Base-by-base conservation (phyloP, 2,797 vertebrate genomes). In the Benthosema pterotum region DNA sequence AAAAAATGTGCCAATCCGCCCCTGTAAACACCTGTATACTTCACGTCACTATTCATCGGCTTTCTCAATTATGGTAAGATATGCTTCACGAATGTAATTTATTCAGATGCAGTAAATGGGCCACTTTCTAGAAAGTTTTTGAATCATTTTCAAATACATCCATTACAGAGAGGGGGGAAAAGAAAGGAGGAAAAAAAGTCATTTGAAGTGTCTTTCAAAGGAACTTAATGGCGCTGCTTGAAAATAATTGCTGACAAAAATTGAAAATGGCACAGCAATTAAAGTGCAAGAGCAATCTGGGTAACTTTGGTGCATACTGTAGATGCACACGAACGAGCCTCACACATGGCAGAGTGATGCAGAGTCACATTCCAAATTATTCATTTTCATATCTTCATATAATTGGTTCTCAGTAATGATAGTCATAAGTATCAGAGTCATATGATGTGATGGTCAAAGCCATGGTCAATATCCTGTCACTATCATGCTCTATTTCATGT, bases 161-260 rank as follows among this genome's bases (percentile, higher is more conserved):
- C 32, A 38, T 38, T 38, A 38, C 32, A 38, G 32, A 38, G 11
- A 5, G 28, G 3, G 8, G 18, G 66, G 60, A 68, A 63, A 77
- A 63, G 67, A 54, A 63, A 63, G 65, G 67, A 55, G 61, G 68
- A 79, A 43, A 80, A 69, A 77, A 70, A 69, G 68, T 76, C 57
- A 46, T 80, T 77, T 79, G 74, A 76, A 79, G 65, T 49, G 43
- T 74, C 80, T 81, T 82, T 83, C 78, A 79, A 75, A 82, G 68
- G 83, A 79, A 83, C 86, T 84, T 83, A 79, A 77, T 78, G 84
- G 74, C 65, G 83, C 68, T 72, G 77, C 83, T 74, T 77, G 76
- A 73, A 89, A 85, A 84, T 83, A 89, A 88, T 82, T 87, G 84
- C 83, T 82, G 82, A 84, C 83, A 82, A 63, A 83, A 49, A 65